Percentiles rank a stretch among this genome's conserved stretches.
Conservation (phyloP, 2,888 invertebrate genomes). For the Cataglyphis rosenhaueri region DNA sequence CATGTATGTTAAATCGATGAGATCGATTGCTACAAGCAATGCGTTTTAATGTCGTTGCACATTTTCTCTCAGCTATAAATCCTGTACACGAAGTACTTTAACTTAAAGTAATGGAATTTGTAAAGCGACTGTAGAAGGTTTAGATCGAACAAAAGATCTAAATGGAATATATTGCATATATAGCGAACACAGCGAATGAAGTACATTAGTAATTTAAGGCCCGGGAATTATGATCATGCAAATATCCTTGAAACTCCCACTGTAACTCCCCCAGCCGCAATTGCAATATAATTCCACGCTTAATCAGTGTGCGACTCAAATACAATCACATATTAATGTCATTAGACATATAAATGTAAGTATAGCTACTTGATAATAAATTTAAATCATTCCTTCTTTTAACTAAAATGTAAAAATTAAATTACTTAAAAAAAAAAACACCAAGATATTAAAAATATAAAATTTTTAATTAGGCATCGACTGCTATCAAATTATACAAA, state of each 20-base stretch:
- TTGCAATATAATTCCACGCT: conserved; percentile 40
- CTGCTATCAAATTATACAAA: conserved; percentile 12
- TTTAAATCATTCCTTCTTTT: not conserved
- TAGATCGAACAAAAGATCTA: conserved; percentile 23
- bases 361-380: not conserved
- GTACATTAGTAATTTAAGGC: conserved; percentile 34
- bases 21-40: conserved; percentile 3
- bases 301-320: conserved; percentile 1
- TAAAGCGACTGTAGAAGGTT: conserved; percentile 25
- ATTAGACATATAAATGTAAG: not conserved
- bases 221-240: conserved; percentile 7
- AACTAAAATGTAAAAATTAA: not conserved
- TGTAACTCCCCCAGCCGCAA: conserved; percentile 19
- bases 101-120: not conserved
- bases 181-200: conserved; percentile 22
- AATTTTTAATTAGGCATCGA: not conserved
- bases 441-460: not conserved
- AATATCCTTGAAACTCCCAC: conserved; percentile 4
- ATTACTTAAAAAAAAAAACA: not conserved
- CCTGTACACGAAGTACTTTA: not conserved
- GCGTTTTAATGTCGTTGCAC: conserved; percentile 10
- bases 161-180: conserved; percentile 19
- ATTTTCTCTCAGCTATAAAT: conserved; percentile 23
- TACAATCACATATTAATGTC: conserved; percentile 4
- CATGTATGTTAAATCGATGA: not conserved